A percentile compares a stretch with the other conserved stretches of the same genome.
phyloP scores from a whole-genome alignment of 2,797 vertebrate genomes.

The Hydrophis major region DNA sequence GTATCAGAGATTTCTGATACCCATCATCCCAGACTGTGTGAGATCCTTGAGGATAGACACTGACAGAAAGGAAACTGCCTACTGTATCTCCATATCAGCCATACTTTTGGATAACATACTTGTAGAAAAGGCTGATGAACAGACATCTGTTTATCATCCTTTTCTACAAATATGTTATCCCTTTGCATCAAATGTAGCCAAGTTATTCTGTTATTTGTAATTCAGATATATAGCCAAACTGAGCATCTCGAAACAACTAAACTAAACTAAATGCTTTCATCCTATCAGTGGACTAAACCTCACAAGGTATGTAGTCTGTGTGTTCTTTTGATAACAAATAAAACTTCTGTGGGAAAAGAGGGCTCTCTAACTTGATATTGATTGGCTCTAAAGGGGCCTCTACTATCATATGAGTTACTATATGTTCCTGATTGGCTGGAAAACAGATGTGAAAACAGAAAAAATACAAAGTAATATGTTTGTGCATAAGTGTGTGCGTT shows the following conservation, averaged over 20 bases:
- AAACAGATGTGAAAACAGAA: background rate
- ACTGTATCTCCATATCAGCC: background rate
- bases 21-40: background rate
- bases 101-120: background rate
- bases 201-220: background rate
- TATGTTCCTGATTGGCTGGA: background rate
- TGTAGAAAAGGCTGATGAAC: no score
- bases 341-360: background rate
- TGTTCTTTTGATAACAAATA: background rate
- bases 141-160: background rate
- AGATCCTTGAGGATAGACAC: background rate
- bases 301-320: background rate
- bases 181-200: background rate
- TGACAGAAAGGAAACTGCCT: background rate
- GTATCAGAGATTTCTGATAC: background rate
- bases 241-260: background rate
- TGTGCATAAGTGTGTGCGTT: background rate
- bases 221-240: background rate
- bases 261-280: background rate
- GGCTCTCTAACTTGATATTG: background rate
- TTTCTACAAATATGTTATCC: background rate
- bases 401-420: background rate
- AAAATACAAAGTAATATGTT: background rate
- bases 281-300: background rate
- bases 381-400: background rate